phyloP scores from a whole-genome alignment of 2,888 invertebrate genomes.

The Ophonus ardosiacus region DNA sequence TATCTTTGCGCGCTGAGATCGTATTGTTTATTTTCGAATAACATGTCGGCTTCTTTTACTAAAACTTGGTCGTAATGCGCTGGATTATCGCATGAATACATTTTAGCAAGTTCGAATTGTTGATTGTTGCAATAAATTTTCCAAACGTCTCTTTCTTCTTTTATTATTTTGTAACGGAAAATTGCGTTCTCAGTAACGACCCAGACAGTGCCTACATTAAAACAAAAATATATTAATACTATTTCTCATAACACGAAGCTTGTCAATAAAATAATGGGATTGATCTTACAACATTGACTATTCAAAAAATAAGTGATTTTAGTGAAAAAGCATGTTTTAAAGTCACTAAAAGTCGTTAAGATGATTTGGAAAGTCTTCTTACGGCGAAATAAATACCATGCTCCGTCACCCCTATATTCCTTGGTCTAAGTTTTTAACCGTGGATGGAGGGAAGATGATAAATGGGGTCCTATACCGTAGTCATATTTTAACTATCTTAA shows the following conservation, averaged over 20 bases:
- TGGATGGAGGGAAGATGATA: too few species aligned
- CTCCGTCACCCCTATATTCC: too few species aligned
- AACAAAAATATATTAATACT: background rate
- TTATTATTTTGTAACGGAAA: slow-evolving; percentile 89
- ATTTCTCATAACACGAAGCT: background rate
- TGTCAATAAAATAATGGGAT: too few species aligned
- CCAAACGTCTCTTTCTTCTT: slow-evolving; percentile 93
- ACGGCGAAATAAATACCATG: too few species aligned
- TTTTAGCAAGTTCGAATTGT: slow-evolving; percentile 91
- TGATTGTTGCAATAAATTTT: slow-evolving; percentile 91
- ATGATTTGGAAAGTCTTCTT: too few species aligned
- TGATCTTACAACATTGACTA: too few species aligned
- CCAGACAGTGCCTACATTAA: slow-evolving; percentile 83
- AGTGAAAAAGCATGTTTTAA: too few species aligned
- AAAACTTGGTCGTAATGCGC: slow-evolving; percentile 90
- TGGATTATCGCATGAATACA: slow-evolving; percentile 89
- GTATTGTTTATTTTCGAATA: slow-evolving; percentile 88
- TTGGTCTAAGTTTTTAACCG: too few species aligned
- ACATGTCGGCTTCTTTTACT: slow-evolving; percentile 91
- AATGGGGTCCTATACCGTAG: too few species aligned
- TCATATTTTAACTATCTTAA: too few species aligned
- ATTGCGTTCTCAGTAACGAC: slow-evolving; percentile 90
- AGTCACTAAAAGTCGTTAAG: too few species aligned
- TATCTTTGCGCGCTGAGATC: slow-evolving; percentile 91
- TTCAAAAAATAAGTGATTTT: too few species aligned